phyloP scores from a whole-genome alignment of 2,888 invertebrate genomes.

The Lingula anatina region DNA sequence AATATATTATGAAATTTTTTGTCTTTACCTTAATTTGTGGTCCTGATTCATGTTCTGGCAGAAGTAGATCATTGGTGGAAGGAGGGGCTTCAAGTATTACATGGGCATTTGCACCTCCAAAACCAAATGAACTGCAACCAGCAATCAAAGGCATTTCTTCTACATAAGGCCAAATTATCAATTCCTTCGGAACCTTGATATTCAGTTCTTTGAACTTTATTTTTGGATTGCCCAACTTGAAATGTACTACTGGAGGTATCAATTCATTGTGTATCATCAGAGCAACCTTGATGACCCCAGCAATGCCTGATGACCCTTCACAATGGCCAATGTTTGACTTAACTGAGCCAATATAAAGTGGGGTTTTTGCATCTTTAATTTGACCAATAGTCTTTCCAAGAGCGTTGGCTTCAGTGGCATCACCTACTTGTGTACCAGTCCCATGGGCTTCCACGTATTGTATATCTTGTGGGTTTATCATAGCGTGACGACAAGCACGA shows the following conservation, averaged over 20 bases:
- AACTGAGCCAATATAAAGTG: conserved; percentile 24
- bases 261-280: conserved; percentile 27
- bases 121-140: conserved; percentile 11
- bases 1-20: too few relatives aligned
- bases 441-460: conserved; percentile 43
- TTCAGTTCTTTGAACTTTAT: conserved; percentile 9
- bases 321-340: conserved; percentile 34
- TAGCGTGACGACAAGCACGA: conserved; percentile 6
- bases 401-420: conserved; percentile 22
- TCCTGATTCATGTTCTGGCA: too few relatives aligned
- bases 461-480: conserved; percentile 5
- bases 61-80: too few relatives aligned
- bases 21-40: too few relatives aligned
- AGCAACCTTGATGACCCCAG: conserved; percentile 26
- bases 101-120: conserved; percentile 12
- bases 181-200: conserved; percentile 6
- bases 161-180: conserved; percentile 3
- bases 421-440: conserved; percentile 25
- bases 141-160: conserved; percentile 5
- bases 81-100: conserved; percentile 13
- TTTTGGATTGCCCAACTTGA: conserved; percentile 18
- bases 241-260: conserved; percentile 21
- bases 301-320: conserved; percentile 28
- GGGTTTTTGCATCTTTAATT: conserved; percentile 2
- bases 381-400: conserved; percentile 11